These are phyloP conservation scores for Mormyrus iriodes DNA, from an alignment of 2,113 vertebrate genomes.

Conservation along the genomic window DNA sequence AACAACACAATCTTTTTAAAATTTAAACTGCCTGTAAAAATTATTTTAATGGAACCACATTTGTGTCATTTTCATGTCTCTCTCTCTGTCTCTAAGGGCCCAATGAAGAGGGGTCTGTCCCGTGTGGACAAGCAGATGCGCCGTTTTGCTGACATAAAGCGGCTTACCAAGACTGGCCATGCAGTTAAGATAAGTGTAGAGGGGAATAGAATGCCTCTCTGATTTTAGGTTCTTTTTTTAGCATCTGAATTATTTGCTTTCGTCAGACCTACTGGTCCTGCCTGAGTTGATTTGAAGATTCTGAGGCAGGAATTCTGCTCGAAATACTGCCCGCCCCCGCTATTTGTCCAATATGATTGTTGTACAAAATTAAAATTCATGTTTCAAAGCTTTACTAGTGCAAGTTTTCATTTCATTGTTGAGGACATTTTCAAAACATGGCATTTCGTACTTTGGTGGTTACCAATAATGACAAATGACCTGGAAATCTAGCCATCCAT, in stretches of 20 bases:
- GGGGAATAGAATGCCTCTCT: slow-evolving; percentile 97
- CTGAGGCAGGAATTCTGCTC: neutral
- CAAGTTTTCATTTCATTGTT: neutral
- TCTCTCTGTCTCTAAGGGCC: slow-evolving; percentile 56
- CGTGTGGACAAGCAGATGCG: slow-evolving; percentile 98
- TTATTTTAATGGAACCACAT: neutral
- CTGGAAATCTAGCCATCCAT: too few species aligned
- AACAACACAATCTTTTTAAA: neutral
- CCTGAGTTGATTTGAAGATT: neutral
- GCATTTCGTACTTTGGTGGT: neutral
- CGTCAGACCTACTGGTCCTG: neutral
- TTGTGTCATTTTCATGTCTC: neutral
- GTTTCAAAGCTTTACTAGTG: neutral
- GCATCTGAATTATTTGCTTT: neutral
- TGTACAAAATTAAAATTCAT: slow-evolving; percentile 8
- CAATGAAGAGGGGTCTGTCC: slow-evolving; percentile 85
- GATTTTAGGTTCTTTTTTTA: slow-evolving; percentile 51
- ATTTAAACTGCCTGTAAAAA: neutral
- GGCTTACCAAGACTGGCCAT: slow-evolving; percentile 84
- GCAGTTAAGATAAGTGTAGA: slow-evolving; percentile 98
- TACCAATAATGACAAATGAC: too few species aligned
- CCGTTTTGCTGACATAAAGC: slow-evolving; percentile 87
- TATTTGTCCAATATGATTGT: neutral
- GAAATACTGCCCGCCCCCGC: neutral
- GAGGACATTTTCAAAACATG: neutral